Evolutionary conservation across 2,113 vertebrate species (phyloP).

Genomic region (Penelope pileata): DNA sequence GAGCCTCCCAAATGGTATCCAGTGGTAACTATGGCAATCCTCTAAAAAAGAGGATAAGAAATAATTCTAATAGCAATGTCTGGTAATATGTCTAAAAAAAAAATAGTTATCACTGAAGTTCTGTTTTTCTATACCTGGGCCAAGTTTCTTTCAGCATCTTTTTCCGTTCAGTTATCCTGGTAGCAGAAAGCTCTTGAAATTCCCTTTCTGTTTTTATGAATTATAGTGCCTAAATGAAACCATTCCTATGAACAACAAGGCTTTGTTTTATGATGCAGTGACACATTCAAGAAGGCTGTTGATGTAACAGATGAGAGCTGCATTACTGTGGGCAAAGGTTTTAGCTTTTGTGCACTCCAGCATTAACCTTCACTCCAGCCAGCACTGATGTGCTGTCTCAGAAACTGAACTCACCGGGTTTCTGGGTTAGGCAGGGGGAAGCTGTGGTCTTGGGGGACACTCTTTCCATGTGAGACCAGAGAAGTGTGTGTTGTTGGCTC

Average conservation of each 20-base stretch:
- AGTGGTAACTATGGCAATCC: background rate
- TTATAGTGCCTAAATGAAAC: background rate
- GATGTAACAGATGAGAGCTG: background rate
- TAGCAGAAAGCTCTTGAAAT: background rate
- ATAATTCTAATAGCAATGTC: background rate
- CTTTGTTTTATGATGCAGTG: background rate
- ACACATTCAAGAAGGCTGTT: background rate
- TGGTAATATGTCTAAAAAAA: background rate
- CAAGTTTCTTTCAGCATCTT: background rate
- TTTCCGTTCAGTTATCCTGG: background rate
- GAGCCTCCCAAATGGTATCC: background rate
- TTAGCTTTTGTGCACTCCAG: background rate
- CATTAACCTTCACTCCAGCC: background rate
- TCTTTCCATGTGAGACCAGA: background rate
- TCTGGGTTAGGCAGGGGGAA: background rate
- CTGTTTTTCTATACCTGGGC: background rate
- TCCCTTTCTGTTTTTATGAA: background rate
- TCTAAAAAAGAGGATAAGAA: background rate
- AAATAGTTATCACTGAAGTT: background rate
- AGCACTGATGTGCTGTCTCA: background rate
- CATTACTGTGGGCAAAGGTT: background rate
- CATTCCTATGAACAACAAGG: background rate
- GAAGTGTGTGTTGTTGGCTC: background rate
- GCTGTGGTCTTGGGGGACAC: background rate
- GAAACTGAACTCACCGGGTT: constrained; percentile 64